Conservation (phyloP, 2,113 vertebrate species). For the Megaceryle maxima region DNA sequence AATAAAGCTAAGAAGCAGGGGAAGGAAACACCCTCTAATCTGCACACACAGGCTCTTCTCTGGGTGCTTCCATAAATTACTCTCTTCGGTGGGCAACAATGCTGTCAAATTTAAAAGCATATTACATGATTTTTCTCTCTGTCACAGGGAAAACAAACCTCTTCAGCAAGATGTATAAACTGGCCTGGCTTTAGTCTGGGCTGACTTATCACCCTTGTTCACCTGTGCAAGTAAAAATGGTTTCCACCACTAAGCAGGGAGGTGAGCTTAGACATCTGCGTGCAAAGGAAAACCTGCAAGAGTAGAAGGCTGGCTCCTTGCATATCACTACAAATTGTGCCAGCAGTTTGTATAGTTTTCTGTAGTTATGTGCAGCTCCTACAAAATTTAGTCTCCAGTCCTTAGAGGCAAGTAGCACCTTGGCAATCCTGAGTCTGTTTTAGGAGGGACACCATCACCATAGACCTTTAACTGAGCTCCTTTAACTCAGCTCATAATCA, state of each 20-base stretch:
- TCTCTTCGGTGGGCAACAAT: not conserved
- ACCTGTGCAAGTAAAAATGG: not conserved
- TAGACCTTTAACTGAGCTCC: not conserved
- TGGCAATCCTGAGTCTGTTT: not conserved
- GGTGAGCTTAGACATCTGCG: not conserved
- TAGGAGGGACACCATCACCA: not conserved
- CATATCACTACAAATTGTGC: accelerated
- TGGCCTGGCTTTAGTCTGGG: not conserved
- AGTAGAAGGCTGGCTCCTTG: not conserved
- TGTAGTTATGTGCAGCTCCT: not conserved
- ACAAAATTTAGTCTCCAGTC: not conserved
- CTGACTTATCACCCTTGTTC: not conserved
- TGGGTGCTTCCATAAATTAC: not conserved
- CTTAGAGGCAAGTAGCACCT: not conserved
- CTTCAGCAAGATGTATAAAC: not conserved
- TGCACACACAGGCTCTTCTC: not conserved
- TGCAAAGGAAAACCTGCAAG: not conserved
- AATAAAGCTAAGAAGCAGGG: not conserved
- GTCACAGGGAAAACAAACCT: not conserved
- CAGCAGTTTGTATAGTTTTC: not conserved
- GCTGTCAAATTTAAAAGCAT: not conserved
- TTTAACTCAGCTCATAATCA: not conserved
- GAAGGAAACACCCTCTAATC: not conserved
- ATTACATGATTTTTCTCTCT: not conserved
- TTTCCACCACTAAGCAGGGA: not conserved